Conservation (phyloP, 1,140 invertebrate species). For the Xylocopa sonorina region DNA sequence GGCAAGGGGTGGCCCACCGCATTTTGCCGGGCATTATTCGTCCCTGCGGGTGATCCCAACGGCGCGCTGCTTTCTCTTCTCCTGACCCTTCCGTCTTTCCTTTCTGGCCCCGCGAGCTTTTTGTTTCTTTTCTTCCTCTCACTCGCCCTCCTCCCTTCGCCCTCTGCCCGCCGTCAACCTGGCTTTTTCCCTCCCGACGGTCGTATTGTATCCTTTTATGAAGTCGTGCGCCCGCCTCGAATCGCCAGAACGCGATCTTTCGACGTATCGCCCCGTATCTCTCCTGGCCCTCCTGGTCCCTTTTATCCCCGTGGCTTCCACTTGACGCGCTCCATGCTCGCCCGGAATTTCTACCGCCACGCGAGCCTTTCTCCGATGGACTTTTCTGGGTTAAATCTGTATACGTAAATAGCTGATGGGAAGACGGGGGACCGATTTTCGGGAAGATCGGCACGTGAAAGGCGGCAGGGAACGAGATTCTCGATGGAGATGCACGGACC, state of each 20-base stretch:
- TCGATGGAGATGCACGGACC: not conserved
- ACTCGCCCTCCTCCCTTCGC: slow-evolving; percentile 11
- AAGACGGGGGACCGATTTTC: not conserved
- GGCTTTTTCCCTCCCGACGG: slow-evolving; percentile 10
- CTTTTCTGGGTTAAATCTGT: not conserved
- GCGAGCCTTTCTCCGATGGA: not conserved
- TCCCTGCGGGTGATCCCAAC: slow-evolving; percentile 74
- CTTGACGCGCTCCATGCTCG: not conserved
- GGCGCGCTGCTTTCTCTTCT: slow-evolving; percentile 44
- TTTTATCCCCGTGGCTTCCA: not conserved
- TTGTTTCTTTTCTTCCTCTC: slow-evolving; percentile 53
- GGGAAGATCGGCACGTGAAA: not conserved
- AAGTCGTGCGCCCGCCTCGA: slow-evolving; percentile 48
- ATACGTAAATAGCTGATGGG: not conserved
- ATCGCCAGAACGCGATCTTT: slow-evolving; percentile 41
- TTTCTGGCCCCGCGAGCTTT: slow-evolving; percentile 46
- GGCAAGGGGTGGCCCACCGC: slow-evolving; percentile 76
- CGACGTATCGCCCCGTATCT: slow-evolving; percentile 47
- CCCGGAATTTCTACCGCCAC: not conserved
- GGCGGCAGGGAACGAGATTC: not conserved
- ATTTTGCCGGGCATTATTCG: slow-evolving; percentile 78
- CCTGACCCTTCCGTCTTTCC: slow-evolving; percentile 55
- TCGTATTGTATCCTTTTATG: slow-evolving; percentile 61
- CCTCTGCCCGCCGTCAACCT: not conserved
- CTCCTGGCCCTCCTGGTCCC: not conserved